A percentile compares a stretch with the other conserved stretches of the same genome.
Conservation (phyloP, 92 coral and sea anemone species). For the Isaurus tuberculatus region DNA sequence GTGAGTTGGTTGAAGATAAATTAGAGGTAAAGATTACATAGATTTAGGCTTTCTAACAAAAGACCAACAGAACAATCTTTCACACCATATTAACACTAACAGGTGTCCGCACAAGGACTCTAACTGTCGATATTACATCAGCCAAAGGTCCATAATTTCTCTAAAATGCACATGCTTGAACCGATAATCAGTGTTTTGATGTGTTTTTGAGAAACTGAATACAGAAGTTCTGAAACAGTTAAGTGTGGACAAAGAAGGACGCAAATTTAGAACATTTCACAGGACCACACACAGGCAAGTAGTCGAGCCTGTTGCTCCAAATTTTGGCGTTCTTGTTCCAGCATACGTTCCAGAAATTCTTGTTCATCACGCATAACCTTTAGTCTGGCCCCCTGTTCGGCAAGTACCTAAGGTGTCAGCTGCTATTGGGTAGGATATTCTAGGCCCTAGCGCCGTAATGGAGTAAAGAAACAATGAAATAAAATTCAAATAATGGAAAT, state of each 20-base stretch:
- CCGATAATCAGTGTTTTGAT: no score
- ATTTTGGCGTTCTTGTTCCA: slow-evolving; percentile 65
- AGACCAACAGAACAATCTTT: no score
- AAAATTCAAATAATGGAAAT: no score
- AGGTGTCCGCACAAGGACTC: no score
- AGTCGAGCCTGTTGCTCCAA: slow-evolving; percentile 64
- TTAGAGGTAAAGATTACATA: no score
- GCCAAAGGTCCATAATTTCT: no score
- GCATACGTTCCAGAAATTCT: slow-evolving; percentile 67
- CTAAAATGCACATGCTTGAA: no score
- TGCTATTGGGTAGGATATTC: slow-evolving; percentile 16
- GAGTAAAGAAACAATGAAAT: neutral
- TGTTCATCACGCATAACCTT: slow-evolving; percentile 71
- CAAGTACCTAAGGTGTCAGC: slow-evolving; percentile 71
- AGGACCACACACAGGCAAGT: slow-evolving; percentile 32
- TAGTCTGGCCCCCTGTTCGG: slow-evolving; percentile 75
- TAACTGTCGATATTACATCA: no score
- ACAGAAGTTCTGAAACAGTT: neutral
- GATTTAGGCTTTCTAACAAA: no score
- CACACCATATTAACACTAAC: no score
- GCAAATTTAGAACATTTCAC: neutral
- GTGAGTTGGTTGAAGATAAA: no score
- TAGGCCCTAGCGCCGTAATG: neutral
- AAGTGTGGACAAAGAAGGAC: neutral
- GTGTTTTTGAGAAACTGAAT: no score